Conservation (phyloP, 2,888 invertebrate species). For the Elmis aenea region DNA sequence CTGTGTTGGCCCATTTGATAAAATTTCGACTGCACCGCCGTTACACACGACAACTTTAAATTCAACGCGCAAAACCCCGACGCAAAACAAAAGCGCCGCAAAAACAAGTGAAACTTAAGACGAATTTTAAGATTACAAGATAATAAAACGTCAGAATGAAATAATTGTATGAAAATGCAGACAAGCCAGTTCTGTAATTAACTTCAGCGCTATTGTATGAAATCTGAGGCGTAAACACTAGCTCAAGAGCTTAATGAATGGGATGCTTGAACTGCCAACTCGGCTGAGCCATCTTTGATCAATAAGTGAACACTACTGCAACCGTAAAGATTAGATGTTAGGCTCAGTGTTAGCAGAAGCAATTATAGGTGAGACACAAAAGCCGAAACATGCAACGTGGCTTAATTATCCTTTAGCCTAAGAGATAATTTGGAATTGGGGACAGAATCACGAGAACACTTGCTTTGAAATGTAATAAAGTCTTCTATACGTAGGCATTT, state of each 20-base stretch:
- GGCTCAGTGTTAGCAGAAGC: slow-evolving; percentile 12
- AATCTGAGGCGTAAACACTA: slow-evolving; percentile 21
- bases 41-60: too few relatives aligned
- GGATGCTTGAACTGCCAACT: slow-evolving; percentile 18
- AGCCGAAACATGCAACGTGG: too few relatives aligned
- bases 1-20: slow-evolving; percentile 11
- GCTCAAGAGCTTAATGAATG: slow-evolving; percentile 19
- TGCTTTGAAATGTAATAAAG: too few relatives aligned
- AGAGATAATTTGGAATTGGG: too few relatives aligned
- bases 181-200: slow-evolving; percentile 15
- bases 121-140: too few relatives aligned
- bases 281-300: slow-evolving; percentile 15
- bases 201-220: slow-evolving; percentile 19
- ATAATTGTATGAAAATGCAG: slow-evolving; percentile 10
- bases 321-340: slow-evolving; percentile 7
- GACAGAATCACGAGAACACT: too few relatives aligned
- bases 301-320: slow-evolving; percentile 18
- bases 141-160: slow-evolving; percentile 6
- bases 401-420: too few relatives aligned
- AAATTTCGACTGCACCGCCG: too few relatives aligned
- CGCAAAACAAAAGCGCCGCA: too few relatives aligned
- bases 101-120: too few relatives aligned
- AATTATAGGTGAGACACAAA: slow-evolving; percentile 11
- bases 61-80: too few relatives aligned
- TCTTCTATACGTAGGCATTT: too few relatives aligned